Conservation (phyloP, 1,140 invertebrate species). For the Habropoda laboriosa region DNA sequence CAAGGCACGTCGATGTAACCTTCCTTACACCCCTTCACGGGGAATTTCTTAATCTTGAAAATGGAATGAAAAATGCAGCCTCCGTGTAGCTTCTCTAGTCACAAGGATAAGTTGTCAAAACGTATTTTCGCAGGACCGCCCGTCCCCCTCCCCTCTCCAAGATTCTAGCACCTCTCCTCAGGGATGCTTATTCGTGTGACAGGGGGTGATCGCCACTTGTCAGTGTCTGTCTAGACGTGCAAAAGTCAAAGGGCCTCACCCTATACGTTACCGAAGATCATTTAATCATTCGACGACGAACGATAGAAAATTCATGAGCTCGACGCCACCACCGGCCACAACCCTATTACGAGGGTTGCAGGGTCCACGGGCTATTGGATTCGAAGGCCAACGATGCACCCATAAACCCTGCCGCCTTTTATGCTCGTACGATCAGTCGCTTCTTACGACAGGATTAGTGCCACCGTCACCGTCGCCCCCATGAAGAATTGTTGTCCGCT, state of each 20-base stretch:
- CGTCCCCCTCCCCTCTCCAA: neutral
- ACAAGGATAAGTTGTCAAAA: too few species aligned
- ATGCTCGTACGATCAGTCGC: constrained; percentile 54
- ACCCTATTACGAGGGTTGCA: constrained; percentile 61
- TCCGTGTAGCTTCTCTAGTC: too few species aligned
- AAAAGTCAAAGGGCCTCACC: constrained; percentile 58
- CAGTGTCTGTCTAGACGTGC: constrained; percentile 43
- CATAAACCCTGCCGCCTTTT: constrained; percentile 34
- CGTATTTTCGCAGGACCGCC: too few species aligned
- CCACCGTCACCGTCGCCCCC: constrained; percentile 29
- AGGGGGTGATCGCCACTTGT: constrained; percentile 69
- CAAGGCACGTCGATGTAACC: too few species aligned
- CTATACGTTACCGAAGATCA: constrained; percentile 59
- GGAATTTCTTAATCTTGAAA: too few species aligned
- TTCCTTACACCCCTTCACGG: too few species aligned
- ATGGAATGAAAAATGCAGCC: too few species aligned
- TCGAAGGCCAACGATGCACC: constrained; percentile 34
- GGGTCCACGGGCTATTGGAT: constrained; percentile 36
- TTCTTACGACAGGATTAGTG: constrained; percentile 59
- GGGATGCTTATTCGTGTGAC: constrained; percentile 54
- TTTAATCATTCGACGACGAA: constrained; percentile 76
- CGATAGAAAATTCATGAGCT: constrained; percentile 80
- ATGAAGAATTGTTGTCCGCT: constrained; percentile 66
- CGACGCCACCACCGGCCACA: constrained; percentile 53
- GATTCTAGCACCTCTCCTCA: neutral